Evolutionary conservation across 2,113 vertebrate species (phyloP).

Genomic region (Acrocephalus arundinaceus): DNA sequence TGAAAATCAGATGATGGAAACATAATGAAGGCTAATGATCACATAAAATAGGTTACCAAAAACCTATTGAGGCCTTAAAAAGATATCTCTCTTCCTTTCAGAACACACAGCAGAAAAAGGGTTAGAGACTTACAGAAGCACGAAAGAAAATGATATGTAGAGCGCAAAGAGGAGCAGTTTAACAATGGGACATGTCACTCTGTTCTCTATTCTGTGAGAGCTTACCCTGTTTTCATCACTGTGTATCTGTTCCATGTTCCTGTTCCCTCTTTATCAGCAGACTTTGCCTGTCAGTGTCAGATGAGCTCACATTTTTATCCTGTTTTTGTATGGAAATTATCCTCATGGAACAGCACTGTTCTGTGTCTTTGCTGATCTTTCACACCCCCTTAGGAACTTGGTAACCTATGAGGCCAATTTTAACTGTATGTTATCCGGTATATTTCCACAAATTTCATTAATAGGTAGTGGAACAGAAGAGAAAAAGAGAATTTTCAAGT

Average conservation of each 20-base stretch:
- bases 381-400: neutral
- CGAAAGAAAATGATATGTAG: neutral
- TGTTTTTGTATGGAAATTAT: constrained; percentile 19
- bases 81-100: constrained; percentile 39
- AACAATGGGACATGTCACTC: constrained; percentile 39
- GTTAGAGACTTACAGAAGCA: constrained; percentile 30
- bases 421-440: neutral
- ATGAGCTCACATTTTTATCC: neutral
- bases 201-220: neutral
- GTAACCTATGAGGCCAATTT: neutral
- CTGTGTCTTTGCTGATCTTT: neutral
- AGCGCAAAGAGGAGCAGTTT: constrained; percentile 38
- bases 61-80: constrained; percentile 37
- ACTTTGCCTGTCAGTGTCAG: constrained; percentile 4
- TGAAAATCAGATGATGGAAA: constrained; percentile 15
- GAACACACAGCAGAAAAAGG: constrained; percentile 1
- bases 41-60: constrained; percentile 47
- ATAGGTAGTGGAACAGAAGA: neutral
- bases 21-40: constrained; percentile 55
- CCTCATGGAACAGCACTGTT: neutral
- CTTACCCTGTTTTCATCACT: constrained; percentile 25
- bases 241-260: neutral
- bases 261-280: constrained; percentile 42
- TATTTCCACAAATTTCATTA: neutral
- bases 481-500: neutral